A percentile compares a stretch with the other conserved stretches of the same genome.
phyloP scores from a whole-genome alignment of 2,797 vertebrate genomes.

The Halcyon chelicuti region DNA sequence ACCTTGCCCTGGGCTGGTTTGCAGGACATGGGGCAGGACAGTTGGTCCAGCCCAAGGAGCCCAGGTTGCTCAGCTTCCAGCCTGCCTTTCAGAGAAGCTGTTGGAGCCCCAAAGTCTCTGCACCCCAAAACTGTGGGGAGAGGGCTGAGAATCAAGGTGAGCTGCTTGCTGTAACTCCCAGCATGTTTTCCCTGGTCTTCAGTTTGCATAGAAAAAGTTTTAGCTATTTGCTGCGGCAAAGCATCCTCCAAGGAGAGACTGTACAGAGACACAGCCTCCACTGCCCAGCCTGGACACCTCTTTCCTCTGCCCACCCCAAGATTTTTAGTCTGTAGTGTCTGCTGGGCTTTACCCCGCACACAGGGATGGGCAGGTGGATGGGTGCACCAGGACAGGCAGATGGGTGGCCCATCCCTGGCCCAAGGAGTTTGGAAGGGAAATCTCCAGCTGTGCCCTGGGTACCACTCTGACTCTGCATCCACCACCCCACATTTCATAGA shows the following conservation, averaged over 20 bases:
- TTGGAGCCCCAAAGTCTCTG: not conserved
- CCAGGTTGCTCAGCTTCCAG: not conserved
- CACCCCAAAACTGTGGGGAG: fast-evolving
- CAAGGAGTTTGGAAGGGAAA: not conserved
- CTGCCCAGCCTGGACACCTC: not conserved
- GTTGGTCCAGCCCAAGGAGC: fast-evolving
- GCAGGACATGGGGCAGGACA: not conserved
- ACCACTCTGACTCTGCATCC: not conserved
- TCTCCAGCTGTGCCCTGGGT: fast-evolving
- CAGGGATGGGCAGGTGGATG: not conserved
- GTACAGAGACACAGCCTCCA: not conserved
- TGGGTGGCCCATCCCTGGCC: not conserved
- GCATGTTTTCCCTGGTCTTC: not conserved
- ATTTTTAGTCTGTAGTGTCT: not conserved
- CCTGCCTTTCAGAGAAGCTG: not conserved
- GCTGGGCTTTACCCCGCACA: not conserved
- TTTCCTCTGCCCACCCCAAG: too few relatives aligned
- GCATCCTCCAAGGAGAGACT: not conserved
- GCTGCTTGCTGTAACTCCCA: not conserved
- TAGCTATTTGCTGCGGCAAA: not conserved
- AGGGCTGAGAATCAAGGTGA: not conserved
- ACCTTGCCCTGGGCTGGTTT: not conserved
- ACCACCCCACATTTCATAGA: not conserved
- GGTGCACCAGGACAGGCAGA: not conserved
- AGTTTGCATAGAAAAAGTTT: not conserved